A percentile compares a stretch with the other conserved stretches of the same genome.
phyloP scores from a whole-genome alignment of 2,113 vertebrate genomes.

The Nesogale talazaci region DNA sequence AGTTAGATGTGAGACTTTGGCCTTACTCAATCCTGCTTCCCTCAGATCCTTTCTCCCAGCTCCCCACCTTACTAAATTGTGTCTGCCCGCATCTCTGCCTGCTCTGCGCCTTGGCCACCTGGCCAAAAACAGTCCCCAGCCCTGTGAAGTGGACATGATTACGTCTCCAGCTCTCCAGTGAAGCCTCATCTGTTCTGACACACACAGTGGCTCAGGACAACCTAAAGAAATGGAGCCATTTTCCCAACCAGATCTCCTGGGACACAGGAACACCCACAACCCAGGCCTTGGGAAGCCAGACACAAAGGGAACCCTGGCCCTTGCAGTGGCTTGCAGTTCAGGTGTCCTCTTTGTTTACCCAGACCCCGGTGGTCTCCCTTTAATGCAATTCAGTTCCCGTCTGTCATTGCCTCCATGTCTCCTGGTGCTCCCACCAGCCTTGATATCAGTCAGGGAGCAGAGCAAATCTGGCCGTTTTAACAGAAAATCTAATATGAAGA shows the following conservation, averaged over 20 bases:
- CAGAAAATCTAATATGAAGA: too few relatives aligned
- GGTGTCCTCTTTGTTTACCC: background rate
- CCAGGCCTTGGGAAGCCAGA: background rate
- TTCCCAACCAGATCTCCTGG: background rate
- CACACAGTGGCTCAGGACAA: background rate
- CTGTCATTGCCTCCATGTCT: background rate
- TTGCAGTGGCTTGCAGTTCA: background rate
- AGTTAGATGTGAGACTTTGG: too few relatives aligned
- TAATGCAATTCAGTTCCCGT: background rate
- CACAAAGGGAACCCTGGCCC: background rate
- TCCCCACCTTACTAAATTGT: too few relatives aligned
- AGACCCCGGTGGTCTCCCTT: background rate
- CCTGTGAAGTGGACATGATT: too few relatives aligned
- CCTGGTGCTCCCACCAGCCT: background rate
- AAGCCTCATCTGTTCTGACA: background rate
- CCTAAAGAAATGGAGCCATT: background rate
- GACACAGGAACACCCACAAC: background rate
- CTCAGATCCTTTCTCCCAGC: too few relatives aligned
- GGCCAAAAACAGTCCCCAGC: too few relatives aligned
- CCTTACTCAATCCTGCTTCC: too few relatives aligned
- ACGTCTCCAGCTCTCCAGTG: background rate
- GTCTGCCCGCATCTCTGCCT: too few relatives aligned
- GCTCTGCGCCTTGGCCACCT: too few relatives aligned
- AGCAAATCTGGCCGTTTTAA: too few relatives aligned
- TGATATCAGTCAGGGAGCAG: background rate